Evolutionary conservation across 2,797 vertebrate species (phyloP), one percentile per base, ranked within the genome.

Genomic region (Onychomys leucogaster): DNA sequence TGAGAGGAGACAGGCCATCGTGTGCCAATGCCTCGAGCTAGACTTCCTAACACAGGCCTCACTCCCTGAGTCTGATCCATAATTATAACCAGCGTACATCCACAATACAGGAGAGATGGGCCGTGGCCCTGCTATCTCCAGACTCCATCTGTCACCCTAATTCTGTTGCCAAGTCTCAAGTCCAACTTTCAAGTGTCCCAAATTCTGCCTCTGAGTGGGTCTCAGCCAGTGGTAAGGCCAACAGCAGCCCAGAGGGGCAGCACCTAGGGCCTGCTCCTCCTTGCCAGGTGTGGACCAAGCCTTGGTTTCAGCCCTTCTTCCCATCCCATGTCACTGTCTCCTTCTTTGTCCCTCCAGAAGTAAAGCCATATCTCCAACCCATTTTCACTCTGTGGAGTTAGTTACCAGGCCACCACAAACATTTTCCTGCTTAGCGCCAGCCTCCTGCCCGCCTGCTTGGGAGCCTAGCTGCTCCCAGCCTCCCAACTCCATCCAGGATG

Each of bases 21-120:
- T 0, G 21, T 59, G 27, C 49, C 11, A 21, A 4, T 0, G 0
- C 17, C 78, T 81, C 7, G 0, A 5, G 23, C 16, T 8, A 0
- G 81, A 5, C 71, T 61, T 43, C 7, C 52, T 7, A 17, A 32
- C 7, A 13, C 25, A 12, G 29, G 2, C 5, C 0, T n/a, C 29
- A 23, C 32, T 19, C 63, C 25, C 52, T 7, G 55, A 67, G 71
- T 34, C 80, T 27, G 37, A 37, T 73, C 83, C 10, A 0, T 17
- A 8, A 6, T 37, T 10, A 43, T 29, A 2, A 49, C 21, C 25
- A 1, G 73, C 12, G 1, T 34, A 9, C 10, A 41, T 2, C 32
- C 81, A 29, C 73, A 17, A 8, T 12, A 17, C 16, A 13, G 27
- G 17, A 41, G 49, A 37, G 46, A 57, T 9, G 5, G 16, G 52